These are phyloP conservation scores for Tonatia bakeri DNA, from an alignment of 2,113 vertebrate genomes.

Conservation along the genomic window DNA sequence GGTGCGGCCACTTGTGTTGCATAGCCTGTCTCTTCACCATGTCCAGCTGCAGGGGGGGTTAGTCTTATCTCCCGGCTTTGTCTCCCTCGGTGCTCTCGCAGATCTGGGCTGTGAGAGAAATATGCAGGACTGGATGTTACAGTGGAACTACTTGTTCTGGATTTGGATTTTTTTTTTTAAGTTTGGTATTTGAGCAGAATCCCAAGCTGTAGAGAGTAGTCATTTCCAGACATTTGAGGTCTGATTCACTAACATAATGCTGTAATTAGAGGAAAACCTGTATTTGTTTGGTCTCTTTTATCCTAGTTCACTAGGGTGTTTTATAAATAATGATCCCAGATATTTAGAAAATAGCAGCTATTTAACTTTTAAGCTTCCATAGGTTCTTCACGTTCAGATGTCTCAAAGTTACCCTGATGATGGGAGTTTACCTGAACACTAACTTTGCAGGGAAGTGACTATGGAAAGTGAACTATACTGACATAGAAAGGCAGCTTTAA, in stretches of 20 bases:
- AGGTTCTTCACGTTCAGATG: neutral
- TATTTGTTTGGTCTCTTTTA: slow-evolving; percentile 49
- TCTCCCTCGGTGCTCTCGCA: neutral
- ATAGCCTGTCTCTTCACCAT: neutral
- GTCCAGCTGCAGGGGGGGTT: neutral
- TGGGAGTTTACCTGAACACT: neutral
- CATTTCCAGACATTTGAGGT: slow-evolving; percentile 59
- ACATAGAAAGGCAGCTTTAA: neutral
- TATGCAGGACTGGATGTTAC: neutral
- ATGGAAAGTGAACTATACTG: neutral
- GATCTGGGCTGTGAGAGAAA: neutral
- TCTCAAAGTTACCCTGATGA: neutral
- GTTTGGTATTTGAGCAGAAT: slow-evolving; percentile 57
- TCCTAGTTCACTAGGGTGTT: slow-evolving; percentile 30
- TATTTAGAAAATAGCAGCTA: slow-evolving; percentile 49
- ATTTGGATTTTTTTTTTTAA: slow-evolving; percentile 37
- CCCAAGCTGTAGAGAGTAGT: slow-evolving; percentile 52
- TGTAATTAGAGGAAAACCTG: slow-evolving; percentile 61
- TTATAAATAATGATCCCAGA: slow-evolving; percentile 50
- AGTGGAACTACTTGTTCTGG: slow-evolving; percentile 31
- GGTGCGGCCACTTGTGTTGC: neutral
- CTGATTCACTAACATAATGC: slow-evolving; percentile 58
- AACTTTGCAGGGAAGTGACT: neutral
- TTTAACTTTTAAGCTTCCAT: neutral
- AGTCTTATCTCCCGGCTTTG: neutral